Evolutionary conservation across 2,888 invertebrate genomes (phyloP).

Genomic region (Globia sparganii): DNA sequence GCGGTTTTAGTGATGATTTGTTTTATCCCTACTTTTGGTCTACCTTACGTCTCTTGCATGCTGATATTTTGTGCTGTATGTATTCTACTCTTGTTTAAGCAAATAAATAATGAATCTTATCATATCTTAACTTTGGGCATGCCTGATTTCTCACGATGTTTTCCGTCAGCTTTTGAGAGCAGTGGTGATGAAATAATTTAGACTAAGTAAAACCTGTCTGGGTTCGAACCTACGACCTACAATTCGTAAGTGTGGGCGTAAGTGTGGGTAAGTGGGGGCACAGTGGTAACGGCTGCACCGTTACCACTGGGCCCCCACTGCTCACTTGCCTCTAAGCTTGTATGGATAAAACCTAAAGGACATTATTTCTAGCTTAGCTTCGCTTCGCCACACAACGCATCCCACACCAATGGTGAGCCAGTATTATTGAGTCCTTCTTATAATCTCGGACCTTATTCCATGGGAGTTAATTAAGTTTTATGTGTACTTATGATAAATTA

Average conservation of each 20-base stretch:
- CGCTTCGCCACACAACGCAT: neutral
- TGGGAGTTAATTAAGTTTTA: constrained; percentile 55
- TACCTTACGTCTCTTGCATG: too few relatives aligned
- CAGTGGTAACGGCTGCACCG: too few relatives aligned
- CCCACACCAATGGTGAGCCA: neutral
- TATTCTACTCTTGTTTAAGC: too few relatives aligned
- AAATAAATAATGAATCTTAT: too few relatives aligned
- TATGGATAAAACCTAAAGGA: neutral
- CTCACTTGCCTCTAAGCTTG: neutral
- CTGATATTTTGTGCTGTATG: too few relatives aligned
- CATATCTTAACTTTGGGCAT: too few relatives aligned
- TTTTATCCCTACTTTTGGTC: too few relatives aligned
- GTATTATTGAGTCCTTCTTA: constrained; percentile 31
- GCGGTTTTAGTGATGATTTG: too few relatives aligned
- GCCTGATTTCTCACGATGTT: too few relatives aligned
- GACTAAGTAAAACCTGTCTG: neutral
- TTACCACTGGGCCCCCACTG: neutral
- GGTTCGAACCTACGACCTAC: neutral
- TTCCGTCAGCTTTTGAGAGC: too few relatives aligned
- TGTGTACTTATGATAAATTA: constrained; percentile 44
- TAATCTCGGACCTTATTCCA: constrained; percentile 34
- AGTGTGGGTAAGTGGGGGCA: too few relatives aligned
- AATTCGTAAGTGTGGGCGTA: too few relatives aligned
- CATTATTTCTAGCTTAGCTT: neutral
- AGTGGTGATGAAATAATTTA: neutral